Evolutionary conservation across 1,140 invertebrate genomes (phyloP).

Genomic region (Charaxes varanes): DNA sequence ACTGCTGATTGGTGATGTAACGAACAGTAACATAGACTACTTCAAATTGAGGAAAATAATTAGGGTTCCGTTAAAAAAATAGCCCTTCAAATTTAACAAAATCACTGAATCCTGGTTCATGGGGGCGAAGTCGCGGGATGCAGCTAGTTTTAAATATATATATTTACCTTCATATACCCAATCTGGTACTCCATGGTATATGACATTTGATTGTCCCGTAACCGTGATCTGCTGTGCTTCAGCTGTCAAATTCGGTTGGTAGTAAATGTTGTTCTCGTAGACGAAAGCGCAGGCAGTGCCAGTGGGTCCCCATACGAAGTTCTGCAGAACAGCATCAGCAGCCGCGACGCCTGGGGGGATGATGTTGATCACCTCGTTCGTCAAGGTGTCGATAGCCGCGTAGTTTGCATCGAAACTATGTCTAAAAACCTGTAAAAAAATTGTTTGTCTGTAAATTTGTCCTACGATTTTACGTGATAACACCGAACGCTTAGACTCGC

Average conservation of each 20-base stretch:
- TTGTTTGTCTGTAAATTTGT: no score
- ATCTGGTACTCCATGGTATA: slow-evolving; percentile 87
- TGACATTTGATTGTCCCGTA: slow-evolving; percentile 74
- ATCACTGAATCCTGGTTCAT: no score
- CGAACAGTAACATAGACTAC: no score
- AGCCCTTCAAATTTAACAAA: no score
- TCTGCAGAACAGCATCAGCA: slow-evolving; percentile 75
- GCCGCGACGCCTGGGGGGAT: slow-evolving; percentile 28
- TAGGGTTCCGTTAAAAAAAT: no score
- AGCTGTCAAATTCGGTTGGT: slow-evolving; percentile 72
- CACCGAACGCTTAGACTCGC: no score
- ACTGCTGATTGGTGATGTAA: no score
- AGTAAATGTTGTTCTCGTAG: slow-evolving; percentile 86
- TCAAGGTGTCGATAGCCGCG: slow-evolving; percentile 66
- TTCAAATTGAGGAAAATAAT: no score
- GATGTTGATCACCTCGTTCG: slow-evolving; percentile 39
- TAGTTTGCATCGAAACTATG: slow-evolving; percentile 69
- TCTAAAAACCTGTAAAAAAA: slow-evolving; percentile 72
- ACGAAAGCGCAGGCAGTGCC: slow-evolving; percentile 85
- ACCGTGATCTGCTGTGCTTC: slow-evolving; percentile 74
- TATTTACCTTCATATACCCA: slow-evolving; percentile 87
- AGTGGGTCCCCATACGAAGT: slow-evolving; percentile 82
- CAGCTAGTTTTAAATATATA: no score
- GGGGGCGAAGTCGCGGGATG: no score
- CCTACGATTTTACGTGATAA: no score